A percentile compares a stretch with the other conserved stretches of the same genome.
These are phyloP conservation scores for Scolopax mira DNA, from an alignment of 2,113 vertebrate genomes.

Conservation along the genomic window DNA sequence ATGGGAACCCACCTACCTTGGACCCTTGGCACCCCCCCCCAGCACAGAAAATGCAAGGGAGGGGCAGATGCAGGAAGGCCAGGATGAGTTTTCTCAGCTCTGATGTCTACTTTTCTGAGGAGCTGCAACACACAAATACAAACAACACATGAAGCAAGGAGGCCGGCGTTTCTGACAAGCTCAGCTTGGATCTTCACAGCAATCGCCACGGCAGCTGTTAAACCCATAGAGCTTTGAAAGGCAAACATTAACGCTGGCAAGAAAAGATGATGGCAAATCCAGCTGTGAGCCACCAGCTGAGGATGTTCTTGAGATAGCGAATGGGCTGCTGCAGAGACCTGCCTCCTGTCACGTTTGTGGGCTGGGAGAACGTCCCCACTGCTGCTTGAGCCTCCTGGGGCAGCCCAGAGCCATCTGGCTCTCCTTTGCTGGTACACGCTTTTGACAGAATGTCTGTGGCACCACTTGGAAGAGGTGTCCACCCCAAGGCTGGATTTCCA, in stretches of 20 bases:
- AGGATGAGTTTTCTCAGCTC: background rate
- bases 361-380: background rate
- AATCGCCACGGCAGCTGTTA: constrained; percentile 23
- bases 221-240: background rate
- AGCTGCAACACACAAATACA: background rate
- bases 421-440: background rate
- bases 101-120: background rate
- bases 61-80: background rate
- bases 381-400: background rate
- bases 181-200: background rate
- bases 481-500: background rate
- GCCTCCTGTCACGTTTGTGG: background rate
- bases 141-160: background rate
- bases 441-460: background rate
- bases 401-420: background rate
- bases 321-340: background rate
- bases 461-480: background rate
- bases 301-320: background rate
- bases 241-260: background rate
- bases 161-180: background rate
- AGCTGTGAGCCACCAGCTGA: constrained; percentile 3
- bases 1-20: fast-evolving
- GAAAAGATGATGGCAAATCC: constrained; percentile 24
- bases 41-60: background rate
- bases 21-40: background rate